Evolutionary conservation across 2,797 vertebrate species (phyloP), one percentile per base, ranked within the genome.

Genomic region (Tolypeutes matacus): DNA sequence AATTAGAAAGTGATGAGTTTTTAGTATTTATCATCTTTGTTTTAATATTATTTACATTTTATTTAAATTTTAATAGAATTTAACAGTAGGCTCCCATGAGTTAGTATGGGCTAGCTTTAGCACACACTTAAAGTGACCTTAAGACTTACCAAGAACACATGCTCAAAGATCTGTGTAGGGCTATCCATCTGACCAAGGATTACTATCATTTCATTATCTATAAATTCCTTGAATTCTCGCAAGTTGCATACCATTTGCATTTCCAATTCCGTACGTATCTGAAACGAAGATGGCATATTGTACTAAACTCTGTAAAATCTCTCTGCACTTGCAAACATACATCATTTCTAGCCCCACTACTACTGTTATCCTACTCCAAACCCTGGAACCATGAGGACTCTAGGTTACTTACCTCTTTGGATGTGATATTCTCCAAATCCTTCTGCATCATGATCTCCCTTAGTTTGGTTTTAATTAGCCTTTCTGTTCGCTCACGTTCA

Each of bases 361-460:
- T 27, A 78, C 1, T 62, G 39, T 64, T 70, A 85, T 29, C 69
- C 93, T 49, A 62, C 3, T 42, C 5, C 25, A 51, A 64, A 53
- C 18, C 29, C 60, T 75, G 51, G 62, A 89, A 90, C 49, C 80
- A 31, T 9, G 53, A 86, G n/a, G 39, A 82, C 27, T 89, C 53
- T 78, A 56, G 13, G 20, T 94, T 62, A 92, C 98, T 97, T 97
- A 99, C 99, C 99, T 99, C 99, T 97, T 99, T 99, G 17, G 99
- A 99, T 14, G 99, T 99, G 98, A 99, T 99, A 75, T 99, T 99
- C 97, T 99, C 99, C 98, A 99, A 98, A 98, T 99, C 99, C 65
- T 99, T 99, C 98, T 99, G 99, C 99, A 99, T 99, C 99, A 99
- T 99, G 92, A 99, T 99, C 98, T 99, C 99, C 87, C 99, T 97